Evolutionary conservation across 2,888 invertebrate species (phyloP), one percentile per base, ranked within the genome.

Genomic region (Hirtodrosophila duncani): DNA sequence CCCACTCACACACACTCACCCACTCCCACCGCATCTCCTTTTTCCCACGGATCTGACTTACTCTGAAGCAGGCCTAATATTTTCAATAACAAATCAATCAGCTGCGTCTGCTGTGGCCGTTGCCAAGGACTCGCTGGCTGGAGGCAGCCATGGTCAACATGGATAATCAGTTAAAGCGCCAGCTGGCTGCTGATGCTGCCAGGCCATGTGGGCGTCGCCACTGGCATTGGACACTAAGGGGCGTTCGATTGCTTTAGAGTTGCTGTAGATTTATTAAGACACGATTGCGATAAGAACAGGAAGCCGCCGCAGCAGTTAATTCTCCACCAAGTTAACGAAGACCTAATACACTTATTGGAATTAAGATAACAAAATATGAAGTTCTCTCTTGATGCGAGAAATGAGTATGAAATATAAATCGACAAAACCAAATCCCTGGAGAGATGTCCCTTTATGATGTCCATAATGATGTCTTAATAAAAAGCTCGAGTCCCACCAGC

Each of bases 1-100:
- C 21, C 1, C 17, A 30, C 10, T 8, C 2, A 7, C 8, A 13
- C 43, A 10, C 23, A 24, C 26, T 14, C n/a, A 16, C 16, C 5
- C n/a, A 1, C 3, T 8, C 11, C 13, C 17, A 9, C n/a, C 4
- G 17, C 11, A 26, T 33, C 30, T 26, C 27, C 34, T n/a, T 29
- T 30, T 4, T 7, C 8, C 11, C 23, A 13, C 39, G 37, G 23
- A 29, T 39, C 51, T 41, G 23, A 38, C 10, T 29, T 44, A 27
- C 50, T 50, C 27, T 24, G 37, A 37, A 46, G 30, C 55, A 77
- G 66, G 78, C 72, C 81, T 80, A 80, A 74, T 80, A 74, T 74
- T 80, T 72, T 74, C 81, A 74, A 74, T 74, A 74, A 80, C 81
- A 74, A 74, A 74, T 74, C 72, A 74, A 74, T 74, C 72, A 74